A percentile compares a stretch with the other conserved stretches of the same genome.
phyloP scores from a whole-genome alignment of 2,113 vertebrate genomes.

The Gopherus flavomarginatus region DNA sequence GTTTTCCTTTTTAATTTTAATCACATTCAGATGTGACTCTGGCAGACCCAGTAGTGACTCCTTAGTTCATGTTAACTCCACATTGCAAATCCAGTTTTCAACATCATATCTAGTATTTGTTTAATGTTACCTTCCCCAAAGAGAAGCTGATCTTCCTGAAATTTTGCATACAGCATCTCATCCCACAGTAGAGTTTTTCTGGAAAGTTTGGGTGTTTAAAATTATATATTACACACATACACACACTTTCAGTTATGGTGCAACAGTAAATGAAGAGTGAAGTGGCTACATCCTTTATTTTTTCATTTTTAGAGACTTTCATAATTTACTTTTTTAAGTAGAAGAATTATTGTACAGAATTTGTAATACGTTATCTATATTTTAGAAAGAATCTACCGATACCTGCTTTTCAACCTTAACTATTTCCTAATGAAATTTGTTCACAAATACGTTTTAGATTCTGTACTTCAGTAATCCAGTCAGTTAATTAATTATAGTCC shows the following conservation, averaged over 20 bases:
- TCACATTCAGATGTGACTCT: slow-evolving; percentile 14
- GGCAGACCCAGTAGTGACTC: slow-evolving; percentile 2
- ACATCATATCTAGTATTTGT: neutral
- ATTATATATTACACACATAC: neutral
- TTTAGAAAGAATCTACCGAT: neutral
- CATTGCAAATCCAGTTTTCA: slow-evolving; percentile 14
- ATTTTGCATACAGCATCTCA: neutral
- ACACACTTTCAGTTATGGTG: neutral
- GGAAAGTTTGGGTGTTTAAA: neutral
- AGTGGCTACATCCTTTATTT: neutral
- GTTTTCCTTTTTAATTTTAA: slow-evolving; percentile 52
- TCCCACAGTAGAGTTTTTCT: neutral
- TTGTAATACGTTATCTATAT: neutral
- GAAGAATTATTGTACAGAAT: neutral
- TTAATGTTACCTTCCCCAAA: neutral
- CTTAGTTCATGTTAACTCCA: slow-evolving; percentile 1
- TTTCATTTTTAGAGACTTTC: slow-evolving; percentile 4
- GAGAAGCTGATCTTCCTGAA: neutral
- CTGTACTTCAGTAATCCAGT: slow-evolving; percentile 12
- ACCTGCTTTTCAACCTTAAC: neutral
- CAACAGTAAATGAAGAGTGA: neutral
- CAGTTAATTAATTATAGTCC: slow-evolving; percentile 40
- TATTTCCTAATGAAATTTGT: slow-evolving; percentile 39
- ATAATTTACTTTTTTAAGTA: neutral
- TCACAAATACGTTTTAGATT: slow-evolving; percentile 50